Percentiles rank a stretch among this genome's conserved stretches.
Conservation (phyloP, 2,888 invertebrate species). For the Ceramica pisi region DNA sequence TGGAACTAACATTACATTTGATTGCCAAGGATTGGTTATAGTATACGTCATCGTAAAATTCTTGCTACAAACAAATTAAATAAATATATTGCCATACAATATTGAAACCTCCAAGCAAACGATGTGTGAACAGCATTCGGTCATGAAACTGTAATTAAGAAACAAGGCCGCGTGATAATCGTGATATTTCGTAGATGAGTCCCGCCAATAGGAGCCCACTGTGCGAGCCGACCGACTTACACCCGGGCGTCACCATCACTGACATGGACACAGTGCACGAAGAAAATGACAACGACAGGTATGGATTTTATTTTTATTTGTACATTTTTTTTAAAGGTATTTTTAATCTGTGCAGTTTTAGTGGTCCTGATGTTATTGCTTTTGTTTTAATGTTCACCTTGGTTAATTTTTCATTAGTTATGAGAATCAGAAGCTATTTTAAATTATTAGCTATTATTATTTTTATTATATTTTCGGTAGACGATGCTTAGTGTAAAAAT, state of each 20-base stretch:
- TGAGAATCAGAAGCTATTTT: neutral
- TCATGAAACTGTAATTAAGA: conserved; percentile 56
- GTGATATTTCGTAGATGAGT: conserved; percentile 83
- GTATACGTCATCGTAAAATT: conserved; percentile 9
- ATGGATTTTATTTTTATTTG: conserved; percentile 40
- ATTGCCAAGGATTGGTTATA: neutral
- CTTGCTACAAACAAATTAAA: conserved; percentile 28
- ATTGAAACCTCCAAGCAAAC: conserved; percentile 13
- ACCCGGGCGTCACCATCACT: conserved; percentile 84
- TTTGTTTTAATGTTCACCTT: neutral
- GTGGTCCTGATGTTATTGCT: neutral
- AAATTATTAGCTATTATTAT: too few species aligned
- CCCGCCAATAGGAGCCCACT: conserved; percentile 80
- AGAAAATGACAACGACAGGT: conserved; percentile 89
- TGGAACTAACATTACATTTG: neutral
- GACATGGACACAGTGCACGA: conserved; percentile 90
- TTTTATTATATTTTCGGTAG: neutral
- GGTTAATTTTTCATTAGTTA: too few species aligned
- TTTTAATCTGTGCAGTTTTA: neutral
- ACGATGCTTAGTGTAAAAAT: neutral
- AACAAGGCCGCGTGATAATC: conserved; percentile 62
- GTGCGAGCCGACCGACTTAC: conserved; percentile 79
- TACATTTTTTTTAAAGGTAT: too few species aligned
- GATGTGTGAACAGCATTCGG: conserved; percentile 42
- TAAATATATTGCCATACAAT: conserved; percentile 35